A percentile compares a stretch with the other conserved stretches of the same genome.
phyloP scores from a whole-genome alignment of 2,113 vertebrate genomes.

The Zapus hudsonius region DNA sequence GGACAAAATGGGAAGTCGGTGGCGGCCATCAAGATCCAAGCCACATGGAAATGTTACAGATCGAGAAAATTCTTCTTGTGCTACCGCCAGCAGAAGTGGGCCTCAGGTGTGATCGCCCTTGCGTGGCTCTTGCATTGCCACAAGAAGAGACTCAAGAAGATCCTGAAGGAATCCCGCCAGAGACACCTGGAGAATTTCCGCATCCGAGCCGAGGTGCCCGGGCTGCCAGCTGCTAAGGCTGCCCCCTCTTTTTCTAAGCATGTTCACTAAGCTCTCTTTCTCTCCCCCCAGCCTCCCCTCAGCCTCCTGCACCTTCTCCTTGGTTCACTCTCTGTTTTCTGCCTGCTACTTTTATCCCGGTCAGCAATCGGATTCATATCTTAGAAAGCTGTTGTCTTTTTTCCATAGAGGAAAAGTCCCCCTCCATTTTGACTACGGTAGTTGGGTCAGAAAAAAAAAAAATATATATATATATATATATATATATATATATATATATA shows the following conservation, averaged over 20 bases:
- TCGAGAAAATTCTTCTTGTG: slow-evolving; percentile 80
- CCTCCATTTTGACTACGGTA: slow-evolving; percentile 72
- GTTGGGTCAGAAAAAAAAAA: slow-evolving; percentile 78
- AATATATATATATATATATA: no score
- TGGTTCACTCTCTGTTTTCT: slow-evolving; percentile 52
- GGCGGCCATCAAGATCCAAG: slow-evolving; percentile 87
- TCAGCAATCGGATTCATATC: slow-evolving; percentile 69
- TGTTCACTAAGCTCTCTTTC: slow-evolving; percentile 65
- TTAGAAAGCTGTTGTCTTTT: slow-evolving; percentile 80
- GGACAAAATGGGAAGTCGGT: slow-evolving; percentile 83
- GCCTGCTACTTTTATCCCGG: slow-evolving; percentile 81
- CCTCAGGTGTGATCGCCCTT: slow-evolving; percentile 86
- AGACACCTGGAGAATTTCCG: slow-evolving; percentile 92
- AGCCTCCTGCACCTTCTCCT: background rate
- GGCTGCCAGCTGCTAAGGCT: slow-evolving; percentile 80
- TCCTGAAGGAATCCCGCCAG: slow-evolving; percentile 86
- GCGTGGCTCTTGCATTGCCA: slow-evolving; percentile 86
- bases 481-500: no score
- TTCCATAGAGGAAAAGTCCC: slow-evolving; percentile 74
- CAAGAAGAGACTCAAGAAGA: slow-evolving; percentile 80
- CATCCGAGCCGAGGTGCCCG: slow-evolving; percentile 90
- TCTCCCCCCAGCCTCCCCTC: background rate
- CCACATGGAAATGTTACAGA: slow-evolving; percentile 85
- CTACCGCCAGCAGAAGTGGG: slow-evolving; percentile 85
- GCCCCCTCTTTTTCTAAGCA: slow-evolving; percentile 76